Evolutionary conservation across 2,888 invertebrate genomes (phyloP).

Genomic region (Poecilobothrus nobilitatus): DNA sequence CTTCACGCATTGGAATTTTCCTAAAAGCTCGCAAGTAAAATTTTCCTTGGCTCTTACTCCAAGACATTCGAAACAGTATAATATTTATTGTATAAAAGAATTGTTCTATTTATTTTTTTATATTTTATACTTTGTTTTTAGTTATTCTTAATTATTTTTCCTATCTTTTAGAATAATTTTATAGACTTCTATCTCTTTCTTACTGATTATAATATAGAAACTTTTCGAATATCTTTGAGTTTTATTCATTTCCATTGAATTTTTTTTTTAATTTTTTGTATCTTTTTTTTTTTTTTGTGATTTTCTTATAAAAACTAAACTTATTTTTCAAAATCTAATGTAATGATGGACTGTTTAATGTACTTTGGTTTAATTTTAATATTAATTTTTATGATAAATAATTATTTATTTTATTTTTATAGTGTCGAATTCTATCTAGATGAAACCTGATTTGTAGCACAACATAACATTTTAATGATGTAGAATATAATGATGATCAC

Average conservation of each 20-base stretch:
- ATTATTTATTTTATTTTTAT: background rate
- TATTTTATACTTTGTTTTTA: background rate
- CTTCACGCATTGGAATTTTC: conserved; percentile 21
- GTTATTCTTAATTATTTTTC: background rate
- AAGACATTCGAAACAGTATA: conserved; percentile 21
- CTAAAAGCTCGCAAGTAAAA: conserved; percentile 23
- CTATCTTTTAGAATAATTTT: background rate
- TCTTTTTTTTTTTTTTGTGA: too few relatives aligned
- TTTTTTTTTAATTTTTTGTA: too few relatives aligned
- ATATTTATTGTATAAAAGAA: background rate
- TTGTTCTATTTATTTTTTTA: background rate
- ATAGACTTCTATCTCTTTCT: background rate
- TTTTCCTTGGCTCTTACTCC: conserved; percentile 22
- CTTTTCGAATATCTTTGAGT: too few relatives aligned
- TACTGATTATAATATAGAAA: too few relatives aligned
- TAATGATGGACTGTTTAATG: too few relatives aligned
- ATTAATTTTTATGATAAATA: too few relatives aligned
- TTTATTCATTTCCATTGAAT: too few relatives aligned
- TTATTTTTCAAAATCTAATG: too few relatives aligned
- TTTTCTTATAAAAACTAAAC: too few relatives aligned
- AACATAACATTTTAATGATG: background rate
- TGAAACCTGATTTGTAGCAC: background rate
- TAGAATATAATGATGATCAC: background rate
- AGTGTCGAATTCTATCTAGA: conserved; percentile 2
- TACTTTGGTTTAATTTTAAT: background rate